Evolutionary conservation across 2,888 invertebrate species (phyloP).

Genomic region (Gastrophysa polygoni): DNA sequence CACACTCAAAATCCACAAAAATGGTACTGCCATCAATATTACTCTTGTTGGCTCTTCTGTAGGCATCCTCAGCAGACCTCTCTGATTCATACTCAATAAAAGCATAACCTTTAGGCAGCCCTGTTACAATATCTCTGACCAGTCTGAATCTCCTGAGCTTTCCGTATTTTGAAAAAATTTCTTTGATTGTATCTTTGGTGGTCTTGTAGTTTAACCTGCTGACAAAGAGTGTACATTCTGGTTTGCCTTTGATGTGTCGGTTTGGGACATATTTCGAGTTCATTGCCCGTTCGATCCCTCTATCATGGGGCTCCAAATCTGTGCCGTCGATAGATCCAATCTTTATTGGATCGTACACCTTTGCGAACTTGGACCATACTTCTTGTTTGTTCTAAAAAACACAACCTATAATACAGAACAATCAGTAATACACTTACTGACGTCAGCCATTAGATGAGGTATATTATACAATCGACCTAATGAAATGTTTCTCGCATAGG

Average conservation of each 20-base stretch:
- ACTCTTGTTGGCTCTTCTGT: conserved; percentile 65
- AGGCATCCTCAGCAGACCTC: conserved; percentile 67
- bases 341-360: conserved; percentile 77
- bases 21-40: conserved; percentile 72
- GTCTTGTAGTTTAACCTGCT: conserved; percentile 72
- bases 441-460: too few species aligned
- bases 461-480: too few species aligned
- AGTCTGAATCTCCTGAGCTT: conserved; percentile 68
- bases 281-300: conserved; percentile 74
- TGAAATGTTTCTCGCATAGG: too few species aligned
- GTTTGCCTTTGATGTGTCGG: conserved; percentile 69
- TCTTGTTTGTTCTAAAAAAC: conserved; percentile 30
- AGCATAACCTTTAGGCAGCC: conserved; percentile 79
- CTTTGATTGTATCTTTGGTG: conserved; percentile 65
- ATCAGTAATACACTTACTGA: too few species aligned
- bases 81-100: conserved; percentile 80
- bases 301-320: conserved; percentile 81
- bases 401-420: too few species aligned
- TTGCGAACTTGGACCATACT: conserved; percentile 63
- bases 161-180: conserved; percentile 69
- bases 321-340: conserved; percentile 89
- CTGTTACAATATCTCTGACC: conserved; percentile 80
- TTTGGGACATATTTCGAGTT: conserved; percentile 70
- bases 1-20: conserved; percentile 79
- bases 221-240: conserved; percentile 77